Percentiles rank a stretch among this genome's conserved stretches.
Conservation (phyloP, 2,797 vertebrate species). For the Chrosomus eos region DNA sequence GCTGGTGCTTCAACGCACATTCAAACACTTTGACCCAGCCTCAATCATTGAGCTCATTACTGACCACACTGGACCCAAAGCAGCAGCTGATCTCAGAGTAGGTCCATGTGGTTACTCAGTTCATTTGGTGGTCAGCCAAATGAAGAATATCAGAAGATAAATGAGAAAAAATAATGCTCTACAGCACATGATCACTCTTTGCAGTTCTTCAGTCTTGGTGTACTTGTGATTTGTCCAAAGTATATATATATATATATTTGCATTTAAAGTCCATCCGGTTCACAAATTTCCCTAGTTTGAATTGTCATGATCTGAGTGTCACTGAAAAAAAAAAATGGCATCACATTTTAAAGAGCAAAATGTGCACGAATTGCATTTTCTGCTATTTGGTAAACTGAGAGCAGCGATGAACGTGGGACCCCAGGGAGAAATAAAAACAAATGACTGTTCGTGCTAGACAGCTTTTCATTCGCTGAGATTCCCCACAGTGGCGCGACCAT, state of each 20-base stretch:
- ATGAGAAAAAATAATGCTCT: constrained; percentile 1
- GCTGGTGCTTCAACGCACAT: constrained; percentile 12
- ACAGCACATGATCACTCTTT: neutral
- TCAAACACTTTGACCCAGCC: constrained; percentile 7
- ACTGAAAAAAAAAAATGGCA: neutral
- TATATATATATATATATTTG: too few relatives aligned
- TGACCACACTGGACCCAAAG: constrained; percentile 17
- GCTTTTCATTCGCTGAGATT: constrained; percentile 13
- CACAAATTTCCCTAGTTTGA: neutral
- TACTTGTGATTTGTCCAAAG: constrained; percentile 8
- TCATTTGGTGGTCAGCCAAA: constrained; percentile 29
- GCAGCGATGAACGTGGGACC: neutral
- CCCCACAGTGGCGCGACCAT: constrained; percentile 18
- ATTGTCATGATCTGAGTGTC: neutral
- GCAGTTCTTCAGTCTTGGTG: neutral
- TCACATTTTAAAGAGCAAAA: constrained; percentile 30
- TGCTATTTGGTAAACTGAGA: constrained; percentile 1
- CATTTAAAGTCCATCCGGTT: neutral
- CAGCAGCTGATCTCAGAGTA: constrained; percentile 37
- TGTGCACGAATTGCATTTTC: constrained; percentile 16
- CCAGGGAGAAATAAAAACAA: constrained; percentile 33
- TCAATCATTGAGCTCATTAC: constrained; percentile 19
- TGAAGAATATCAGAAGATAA: constrained; percentile 27
- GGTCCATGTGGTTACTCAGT: constrained; percentile 18
- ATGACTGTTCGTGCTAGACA: neutral